Percentiles rank a stretch among this genome's conserved stretches.
phyloP scores from a whole-genome alignment of 1,140 invertebrate genomes.

The Euwallacea similis region DNA sequence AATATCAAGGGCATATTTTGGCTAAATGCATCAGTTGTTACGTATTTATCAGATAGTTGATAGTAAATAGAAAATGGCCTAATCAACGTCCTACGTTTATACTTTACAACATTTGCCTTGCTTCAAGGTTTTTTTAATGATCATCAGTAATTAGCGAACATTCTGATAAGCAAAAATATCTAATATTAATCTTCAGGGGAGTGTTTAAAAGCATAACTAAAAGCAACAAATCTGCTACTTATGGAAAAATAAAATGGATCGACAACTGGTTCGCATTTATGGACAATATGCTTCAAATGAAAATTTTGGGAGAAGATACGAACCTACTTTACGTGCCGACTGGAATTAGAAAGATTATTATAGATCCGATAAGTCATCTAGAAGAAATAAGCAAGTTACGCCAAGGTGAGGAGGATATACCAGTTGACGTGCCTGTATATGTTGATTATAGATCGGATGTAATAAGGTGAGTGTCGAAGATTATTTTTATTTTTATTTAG shows the following conservation, averaged over 20 bases:
- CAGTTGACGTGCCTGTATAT: conserved; percentile 21
- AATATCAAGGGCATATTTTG: too few relatives aligned
- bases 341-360: conserved; percentile 74
- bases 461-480: conserved; percentile 24
- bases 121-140: neutral
- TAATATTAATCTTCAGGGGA: conserved; percentile 51
- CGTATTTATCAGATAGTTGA: too few relatives aligned
- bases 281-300: conserved; percentile 90
- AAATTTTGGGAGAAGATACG: conserved; percentile 73
- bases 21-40: too few relatives aligned
- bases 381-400: conserved; percentile 50
- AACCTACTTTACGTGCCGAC: conserved; percentile 81
- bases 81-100: neutral
- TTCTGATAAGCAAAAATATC: too few relatives aligned
- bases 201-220: conserved; percentile 64
- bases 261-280: conserved; percentile 91
- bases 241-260: conserved; percentile 65
- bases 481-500: neutral
- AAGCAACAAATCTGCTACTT: conserved; percentile 51
- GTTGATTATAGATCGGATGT: conserved; percentile 11
- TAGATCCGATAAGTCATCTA: conserved; percentile 73
- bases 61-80: neutral
- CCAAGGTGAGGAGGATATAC: neutral
- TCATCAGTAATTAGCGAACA: neutral
- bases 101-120: too few relatives aligned